phyloP scores from a whole-genome alignment of 2,888 invertebrate species.

The Alentia gelatinosa region DNA sequence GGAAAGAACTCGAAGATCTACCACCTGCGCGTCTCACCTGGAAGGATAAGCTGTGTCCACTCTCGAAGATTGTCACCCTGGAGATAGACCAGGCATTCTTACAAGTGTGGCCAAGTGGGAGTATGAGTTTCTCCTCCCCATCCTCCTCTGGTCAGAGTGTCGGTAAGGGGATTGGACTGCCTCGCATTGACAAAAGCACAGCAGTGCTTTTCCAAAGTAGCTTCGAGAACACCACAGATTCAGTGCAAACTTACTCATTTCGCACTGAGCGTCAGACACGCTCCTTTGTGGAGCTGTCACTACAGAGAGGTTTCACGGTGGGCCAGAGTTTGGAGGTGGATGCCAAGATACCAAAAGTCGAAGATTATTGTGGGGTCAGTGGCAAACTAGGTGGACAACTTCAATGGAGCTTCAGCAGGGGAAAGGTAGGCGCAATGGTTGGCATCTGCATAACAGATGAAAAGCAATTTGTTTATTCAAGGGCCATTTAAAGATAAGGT shows the following conservation, averaged over 20 bases:
- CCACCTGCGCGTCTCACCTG: not conserved
- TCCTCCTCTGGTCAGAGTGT: not conserved
- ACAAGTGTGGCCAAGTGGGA: not conserved
- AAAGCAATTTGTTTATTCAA: no score
- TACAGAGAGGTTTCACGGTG: conserved; percentile 17
- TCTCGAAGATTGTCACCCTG: not conserved
- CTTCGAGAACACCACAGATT: conserved; percentile 24
- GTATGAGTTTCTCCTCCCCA: not conserved
- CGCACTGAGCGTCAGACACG: not conserved
- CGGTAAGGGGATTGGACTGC: not conserved
- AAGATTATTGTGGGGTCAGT: not conserved
- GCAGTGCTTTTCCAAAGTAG: not conserved
- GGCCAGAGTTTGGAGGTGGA: not conserved
- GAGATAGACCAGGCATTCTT: not conserved
- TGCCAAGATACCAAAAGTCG: not conserved
- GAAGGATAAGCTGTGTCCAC: not conserved
- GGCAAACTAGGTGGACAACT: conserved; percentile 21
- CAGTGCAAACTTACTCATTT: not conserved
- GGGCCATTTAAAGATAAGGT: no score
- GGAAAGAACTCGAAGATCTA: not conserved
- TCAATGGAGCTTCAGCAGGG: conserved; percentile 2
- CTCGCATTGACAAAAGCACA: not conserved
- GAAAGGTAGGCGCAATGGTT: not conserved
- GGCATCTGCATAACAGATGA: no score
- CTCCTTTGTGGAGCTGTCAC: not conserved